A percentile compares a stretch with the other conserved stretches of the same genome.
Evolutionary conservation across 2,797 vertebrate genomes (phyloP).

Genomic region (Hemitrygon akajei): DNA sequence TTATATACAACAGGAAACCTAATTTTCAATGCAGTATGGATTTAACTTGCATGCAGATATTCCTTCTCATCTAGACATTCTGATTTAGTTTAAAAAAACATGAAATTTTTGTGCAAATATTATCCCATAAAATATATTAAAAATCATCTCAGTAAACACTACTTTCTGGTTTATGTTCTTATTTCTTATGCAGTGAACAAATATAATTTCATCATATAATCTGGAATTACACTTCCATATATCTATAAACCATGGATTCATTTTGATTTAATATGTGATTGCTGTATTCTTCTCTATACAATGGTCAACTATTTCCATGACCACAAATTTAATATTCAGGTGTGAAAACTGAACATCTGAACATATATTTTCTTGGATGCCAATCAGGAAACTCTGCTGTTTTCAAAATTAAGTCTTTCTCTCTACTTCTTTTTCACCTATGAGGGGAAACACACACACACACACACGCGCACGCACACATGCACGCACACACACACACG

Average conservation of each 20-base stretch:
- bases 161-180: background rate
- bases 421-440: too few relatives aligned
- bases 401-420: background rate
- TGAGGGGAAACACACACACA: too few relatives aligned
- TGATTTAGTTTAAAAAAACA: background rate
- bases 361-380: background rate
- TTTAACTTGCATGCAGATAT: background rate
- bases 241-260: background rate
- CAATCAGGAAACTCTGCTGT: background rate
- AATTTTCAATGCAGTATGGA: background rate
- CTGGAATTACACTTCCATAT: background rate
- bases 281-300: background rate
- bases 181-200: background rate
- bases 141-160: background rate
- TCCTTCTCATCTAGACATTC: background rate
- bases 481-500: too few relatives aligned
- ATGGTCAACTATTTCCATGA: background rate
- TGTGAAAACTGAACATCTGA: background rate
- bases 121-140: background rate
- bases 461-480: too few relatives aligned
- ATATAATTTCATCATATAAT: background rate
- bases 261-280: background rate
- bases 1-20: background rate
- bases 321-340: background rate
- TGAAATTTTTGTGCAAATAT: background rate